These are phyloP conservation scores for Phaethornis superciliosus DNA, from an alignment of 2,113 vertebrate genomes.

Conservation along the genomic window DNA sequence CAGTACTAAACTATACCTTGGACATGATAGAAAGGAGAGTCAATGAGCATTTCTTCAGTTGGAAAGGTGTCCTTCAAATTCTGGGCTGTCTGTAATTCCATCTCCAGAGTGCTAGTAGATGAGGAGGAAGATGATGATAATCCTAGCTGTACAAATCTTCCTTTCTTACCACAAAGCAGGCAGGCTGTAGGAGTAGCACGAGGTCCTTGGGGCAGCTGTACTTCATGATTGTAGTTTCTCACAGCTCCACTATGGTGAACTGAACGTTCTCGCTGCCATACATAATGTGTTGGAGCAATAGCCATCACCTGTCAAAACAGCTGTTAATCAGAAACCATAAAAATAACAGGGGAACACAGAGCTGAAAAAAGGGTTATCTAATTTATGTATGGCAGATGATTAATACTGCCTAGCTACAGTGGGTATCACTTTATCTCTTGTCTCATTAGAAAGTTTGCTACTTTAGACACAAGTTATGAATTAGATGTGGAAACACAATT, in stretches of 20 bases:
- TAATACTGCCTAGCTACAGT: rapidly evolving
- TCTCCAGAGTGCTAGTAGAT: slow-evolving; percentile 54
- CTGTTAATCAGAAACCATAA: neutral
- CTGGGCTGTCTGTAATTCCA: slow-evolving; percentile 28
- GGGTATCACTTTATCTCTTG: neutral
- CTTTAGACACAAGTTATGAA: neutral
- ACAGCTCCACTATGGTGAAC: slow-evolving; percentile 88
- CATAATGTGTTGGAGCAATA: slow-evolving; percentile 88
- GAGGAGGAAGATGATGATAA: slow-evolving; percentile 77
- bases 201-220: slow-evolving; percentile 81
- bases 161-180: slow-evolving; percentile 80
- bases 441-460: neutral
- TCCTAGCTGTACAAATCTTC: slow-evolving; percentile 69
- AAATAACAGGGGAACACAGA: neutral
- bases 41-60: slow-evolving; percentile 24
- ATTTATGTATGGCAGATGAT: neutral
- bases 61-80: slow-evolving; percentile 16
- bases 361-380: neutral
- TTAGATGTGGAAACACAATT: neutral
- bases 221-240: slow-evolving; percentile 74
- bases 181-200: slow-evolving; percentile 82
- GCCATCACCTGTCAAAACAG: slow-evolving; percentile 87
- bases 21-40: slow-evolving; percentile 24
- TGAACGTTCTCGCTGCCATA: slow-evolving; percentile 89
- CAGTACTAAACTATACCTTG: slow-evolving; percentile 69